Evolutionary conservation across 2,113 vertebrate species (phyloP), one percentile per base, ranked within the genome.

Genomic region (Edolisoma coerulescens): DNA sequence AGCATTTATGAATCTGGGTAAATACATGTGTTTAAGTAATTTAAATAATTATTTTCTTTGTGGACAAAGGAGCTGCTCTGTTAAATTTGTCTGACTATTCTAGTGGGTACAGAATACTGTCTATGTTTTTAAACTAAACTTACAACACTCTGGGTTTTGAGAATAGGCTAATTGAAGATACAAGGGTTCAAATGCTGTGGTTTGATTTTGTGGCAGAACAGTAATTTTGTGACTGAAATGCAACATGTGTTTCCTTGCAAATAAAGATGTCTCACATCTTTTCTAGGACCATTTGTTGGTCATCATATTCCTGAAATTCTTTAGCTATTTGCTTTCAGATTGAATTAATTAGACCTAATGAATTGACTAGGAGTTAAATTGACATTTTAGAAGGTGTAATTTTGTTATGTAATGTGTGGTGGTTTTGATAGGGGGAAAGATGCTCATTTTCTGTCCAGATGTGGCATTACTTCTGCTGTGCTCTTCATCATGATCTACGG

Each of bases 391-490:
- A 96, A 96, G n/a, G 87, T 92, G 59, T 97, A 78, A 97, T 98
- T 98, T 87, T 91, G 21, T 96, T 95, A 92, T 94, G 93, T 96
- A 95, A 97, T 68, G 13, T 97, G 74, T 97, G 84, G 17, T 98
- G 93, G 80, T 97, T 97, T 98, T 97, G 71, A 90, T 95, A 99
- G 99, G 99, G 99, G n/a, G 99, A 99, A 97, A 98, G 99, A 97
- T 99, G 99, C 89, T 99, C 99, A 70, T 99, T 99, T 97, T 99
- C 99, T 7, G 95, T 99, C 97, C 99, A 99, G 98, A 99, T 99
- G 99, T 99, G 99, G 99, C 98, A 99, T 97, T 99, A 99, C 96
- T 99, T 99, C 98, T 98, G 98, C 98, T 98, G 97, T 94, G 98
- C 98, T 86, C 98, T 99, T 95, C 99, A 96, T 89, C 98, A 98